These are phyloP conservation scores for Panagrolaimus sp. DNA, from an alignment of 1,140 invertebrate genomes.

Conservation along the genomic window DNA sequence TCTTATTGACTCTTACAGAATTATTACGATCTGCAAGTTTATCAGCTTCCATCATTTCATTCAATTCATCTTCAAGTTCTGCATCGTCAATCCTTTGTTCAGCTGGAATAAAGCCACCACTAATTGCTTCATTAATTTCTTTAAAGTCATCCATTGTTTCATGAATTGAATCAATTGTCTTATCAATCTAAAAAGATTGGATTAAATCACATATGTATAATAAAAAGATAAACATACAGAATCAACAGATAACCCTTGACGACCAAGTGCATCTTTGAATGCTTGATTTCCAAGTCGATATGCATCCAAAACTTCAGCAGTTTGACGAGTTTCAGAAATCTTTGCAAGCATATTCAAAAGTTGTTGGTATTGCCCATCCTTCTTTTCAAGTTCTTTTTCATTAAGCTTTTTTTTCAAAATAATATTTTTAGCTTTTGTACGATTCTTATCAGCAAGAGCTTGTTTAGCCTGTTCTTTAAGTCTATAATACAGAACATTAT, in stretches of 20 bases:
- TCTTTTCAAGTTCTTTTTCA: conserved; percentile 48
- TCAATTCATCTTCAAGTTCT: neutral
- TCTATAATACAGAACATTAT: conserved; percentile 18
- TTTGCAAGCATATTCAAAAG: conserved; percentile 49
- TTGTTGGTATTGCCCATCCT: conserved; percentile 44
- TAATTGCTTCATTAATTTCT: conserved; percentile 39
- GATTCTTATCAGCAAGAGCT: conserved; percentile 41
- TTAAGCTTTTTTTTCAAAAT: conserved; percentile 43
- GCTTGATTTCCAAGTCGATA: conserved; percentile 47
- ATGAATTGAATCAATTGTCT: neutral
- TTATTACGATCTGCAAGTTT: conserved; percentile 20
- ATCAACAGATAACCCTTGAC: conserved; percentile 48
- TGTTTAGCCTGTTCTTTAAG: conserved; percentile 42
- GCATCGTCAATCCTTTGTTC: neutral
- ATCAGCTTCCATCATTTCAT: conserved; percentile 4
- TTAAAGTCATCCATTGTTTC: conserved; percentile 14
- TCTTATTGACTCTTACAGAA: conserved; percentile 29
- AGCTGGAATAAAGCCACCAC: conserved; percentile 12
- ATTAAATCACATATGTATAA: conserved; percentile 1
- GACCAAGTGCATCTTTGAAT: conserved; percentile 46
- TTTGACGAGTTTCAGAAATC: conserved; percentile 46
- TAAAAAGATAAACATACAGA: conserved; percentile 30
- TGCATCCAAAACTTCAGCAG: conserved; percentile 49
- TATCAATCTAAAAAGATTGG: neutral
- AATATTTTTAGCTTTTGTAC: conserved; percentile 37